A percentile compares a stretch with the other conserved stretches of the same genome.
These are phyloP conservation scores for Eilema depressum DNA, from an alignment of 2,888 invertebrate genomes.

Conservation along the genomic window DNA sequence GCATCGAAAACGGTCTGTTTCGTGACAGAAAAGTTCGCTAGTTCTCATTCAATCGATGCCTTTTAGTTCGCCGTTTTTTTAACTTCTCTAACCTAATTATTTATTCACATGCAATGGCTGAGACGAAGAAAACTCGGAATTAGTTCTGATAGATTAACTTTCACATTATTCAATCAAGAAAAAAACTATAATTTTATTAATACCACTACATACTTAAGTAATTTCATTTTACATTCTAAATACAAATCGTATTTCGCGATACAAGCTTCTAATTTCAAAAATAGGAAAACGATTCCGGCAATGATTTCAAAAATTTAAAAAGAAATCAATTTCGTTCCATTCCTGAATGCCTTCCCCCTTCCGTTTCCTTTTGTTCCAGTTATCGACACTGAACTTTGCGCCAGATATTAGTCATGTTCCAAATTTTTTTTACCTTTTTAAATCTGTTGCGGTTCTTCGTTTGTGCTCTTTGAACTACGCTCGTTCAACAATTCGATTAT, in stretches of 20 bases:
- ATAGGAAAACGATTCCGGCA: slow-evolving; percentile 29
- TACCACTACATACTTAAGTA: no score
- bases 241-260: not conserved
- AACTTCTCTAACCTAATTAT: slow-evolving; percentile 74
- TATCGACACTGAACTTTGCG: slow-evolving; percentile 81
- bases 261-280: slow-evolving; percentile 10
- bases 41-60: slow-evolving; percentile 76
- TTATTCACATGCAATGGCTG: slow-evolving; percentile 66
- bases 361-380: slow-evolving; percentile 74
- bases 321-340: slow-evolving; percentile 57
- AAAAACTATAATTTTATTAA: not conserved
- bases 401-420: slow-evolving; percentile 81
- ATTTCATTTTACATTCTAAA: not conserved
- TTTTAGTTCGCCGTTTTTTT: slow-evolving; percentile 66
- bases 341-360: slow-evolving; percentile 73
- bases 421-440: slow-evolving; percentile 62
- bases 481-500: slow-evolving; percentile 84
- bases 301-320: slow-evolving; percentile 49
- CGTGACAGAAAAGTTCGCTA: slow-evolving; percentile 74
- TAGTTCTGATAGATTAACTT: slow-evolving; percentile 16
- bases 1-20: slow-evolving; percentile 72
- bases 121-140: slow-evolving; percentile 24
- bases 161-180: slow-evolving; percentile 4
- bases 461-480: slow-evolving; percentile 81
- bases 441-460: slow-evolving; percentile 82